Evolutionary conservation across 1,140 invertebrate genomes (phyloP).

Genomic region (Tigriopus japonicus): DNA sequence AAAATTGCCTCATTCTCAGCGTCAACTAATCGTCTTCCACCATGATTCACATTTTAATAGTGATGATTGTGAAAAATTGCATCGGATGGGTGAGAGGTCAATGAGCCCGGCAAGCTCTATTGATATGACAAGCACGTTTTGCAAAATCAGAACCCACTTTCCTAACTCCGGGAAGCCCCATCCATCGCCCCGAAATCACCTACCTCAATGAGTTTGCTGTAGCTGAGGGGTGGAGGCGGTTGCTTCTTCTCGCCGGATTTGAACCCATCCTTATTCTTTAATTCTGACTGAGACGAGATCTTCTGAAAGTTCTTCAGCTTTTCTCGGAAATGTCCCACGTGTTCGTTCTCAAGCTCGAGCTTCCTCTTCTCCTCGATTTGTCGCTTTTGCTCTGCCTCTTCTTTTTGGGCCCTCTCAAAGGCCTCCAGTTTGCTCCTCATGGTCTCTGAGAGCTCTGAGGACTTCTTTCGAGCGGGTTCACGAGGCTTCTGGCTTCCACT

Average conservation of each 20-base stretch:
- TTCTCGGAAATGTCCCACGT: neutral
- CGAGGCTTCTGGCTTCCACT: neutral
- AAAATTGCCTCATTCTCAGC: too few species aligned
- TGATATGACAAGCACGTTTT: too few species aligned
- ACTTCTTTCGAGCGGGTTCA: neutral
- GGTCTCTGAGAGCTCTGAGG: constrained; percentile 1
- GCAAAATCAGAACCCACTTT: too few species aligned
- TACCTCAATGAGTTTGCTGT: neutral
- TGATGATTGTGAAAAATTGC: too few species aligned
- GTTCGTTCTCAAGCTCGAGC: neutral
- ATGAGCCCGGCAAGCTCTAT: too few species aligned
- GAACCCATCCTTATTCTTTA: neutral
- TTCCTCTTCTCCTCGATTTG: neutral
- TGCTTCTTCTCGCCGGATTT: neutral
- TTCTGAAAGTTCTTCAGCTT: constrained; percentile 2
- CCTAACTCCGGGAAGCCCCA: too few species aligned
- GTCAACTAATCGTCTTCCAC: too few species aligned
- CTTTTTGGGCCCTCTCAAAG: neutral
- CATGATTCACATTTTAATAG: too few species aligned
- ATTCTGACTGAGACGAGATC: neutral
- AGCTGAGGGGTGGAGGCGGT: neutral
- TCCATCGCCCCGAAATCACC: too few species aligned
- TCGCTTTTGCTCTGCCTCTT: neutral
- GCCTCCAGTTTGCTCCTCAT: constrained; percentile 5
- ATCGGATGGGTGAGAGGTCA: too few species aligned